Percentiles rank a stretch among this genome's conserved stretches.
Conservation (phyloP, 1,140 invertebrate species). For the Brachionus calyciflorus region DNA sequence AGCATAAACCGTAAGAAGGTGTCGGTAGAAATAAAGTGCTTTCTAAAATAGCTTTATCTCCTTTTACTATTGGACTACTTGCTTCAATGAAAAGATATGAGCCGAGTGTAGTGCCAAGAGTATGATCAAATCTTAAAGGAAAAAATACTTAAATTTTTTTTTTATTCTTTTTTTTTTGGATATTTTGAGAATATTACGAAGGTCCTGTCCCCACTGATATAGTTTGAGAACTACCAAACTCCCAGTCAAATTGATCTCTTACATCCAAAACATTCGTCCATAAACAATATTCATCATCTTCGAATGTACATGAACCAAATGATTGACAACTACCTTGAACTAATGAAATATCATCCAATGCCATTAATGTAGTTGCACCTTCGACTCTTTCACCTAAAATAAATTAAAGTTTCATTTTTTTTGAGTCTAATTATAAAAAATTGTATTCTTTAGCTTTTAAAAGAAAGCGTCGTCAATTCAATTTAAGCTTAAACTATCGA, state of each 20-base stretch:
- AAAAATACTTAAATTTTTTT: background rate
- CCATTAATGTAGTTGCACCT: slow-evolving; percentile 51
- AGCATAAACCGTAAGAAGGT: slow-evolving; percentile 48
- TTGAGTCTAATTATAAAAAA: too few species aligned
- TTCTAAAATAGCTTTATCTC: slow-evolving; percentile 33
- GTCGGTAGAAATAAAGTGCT: slow-evolving; percentile 13
- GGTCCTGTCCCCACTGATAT: slow-evolving; percentile 52
- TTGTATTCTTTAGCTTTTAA: too few species aligned
- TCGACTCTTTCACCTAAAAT: slow-evolving; percentile 49
- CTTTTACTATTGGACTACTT: background rate
- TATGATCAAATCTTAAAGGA: slow-evolving; percentile 56
- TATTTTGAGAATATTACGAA: background rate
- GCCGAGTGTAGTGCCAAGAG: slow-evolving; percentile 53
- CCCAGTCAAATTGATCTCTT: slow-evolving; percentile 55
- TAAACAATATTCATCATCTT: slow-evolving; percentile 64
- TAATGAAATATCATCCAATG: slow-evolving; percentile 40
- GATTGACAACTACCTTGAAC: slow-evolving; percentile 13
- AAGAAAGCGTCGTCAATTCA: too few species aligned
- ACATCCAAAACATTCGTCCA: slow-evolving; percentile 50
- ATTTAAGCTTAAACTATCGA: too few species aligned
- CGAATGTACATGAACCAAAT: slow-evolving; percentile 52
- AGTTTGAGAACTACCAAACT: slow-evolving; percentile 50
- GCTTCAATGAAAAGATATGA: slow-evolving; percentile 57
- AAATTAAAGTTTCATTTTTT: too few species aligned
- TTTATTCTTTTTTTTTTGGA: background rate